A percentile compares a stretch with the other conserved stretches of the same genome.
Evolutionary conservation across 2,797 vertebrate genomes (phyloP).

Genomic region (Coluber constrictor): DNA sequence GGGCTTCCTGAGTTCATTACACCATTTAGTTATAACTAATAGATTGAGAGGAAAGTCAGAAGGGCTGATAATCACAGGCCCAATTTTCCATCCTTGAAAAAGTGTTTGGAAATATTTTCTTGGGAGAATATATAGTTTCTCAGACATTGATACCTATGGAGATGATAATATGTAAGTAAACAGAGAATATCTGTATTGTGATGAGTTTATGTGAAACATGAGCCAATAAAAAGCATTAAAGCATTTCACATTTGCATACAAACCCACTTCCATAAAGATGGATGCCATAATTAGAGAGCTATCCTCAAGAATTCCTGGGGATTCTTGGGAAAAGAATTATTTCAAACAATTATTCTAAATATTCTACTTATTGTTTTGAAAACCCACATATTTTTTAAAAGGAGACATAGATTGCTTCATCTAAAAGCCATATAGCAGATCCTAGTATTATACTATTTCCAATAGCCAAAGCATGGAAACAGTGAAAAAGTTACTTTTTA

Average conservation of each 20-base stretch:
- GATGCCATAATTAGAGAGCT: not conserved
- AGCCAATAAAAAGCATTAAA: not conserved
- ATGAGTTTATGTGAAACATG: slow-evolving; percentile 15
- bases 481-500: not conserved
- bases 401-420: not conserved
- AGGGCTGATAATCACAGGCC: slow-evolving; percentile 7
- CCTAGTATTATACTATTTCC: not conserved
- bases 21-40: not conserved
- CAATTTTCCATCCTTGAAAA: slow-evolving; percentile 34
- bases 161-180: slow-evolving; percentile 36
- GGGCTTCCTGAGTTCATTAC: not conserved
- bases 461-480: not conserved
- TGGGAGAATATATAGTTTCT: slow-evolving; percentile 16
- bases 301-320: not conserved
- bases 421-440: not conserved
- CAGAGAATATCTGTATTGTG: not conserved
- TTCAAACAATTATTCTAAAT: not conserved
- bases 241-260: not conserved
- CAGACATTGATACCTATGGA: slow-evolving; percentile 22
- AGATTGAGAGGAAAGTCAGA: slow-evolving; percentile 1
- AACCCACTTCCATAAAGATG: not conserved
- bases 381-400: not conserved
- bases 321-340: not conserved
- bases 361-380: not conserved
- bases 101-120: slow-evolving; percentile 13